phyloP scores from a whole-genome alignment of 1,140 invertebrate species.

The Leptinotarsa lineolata region DNA sequence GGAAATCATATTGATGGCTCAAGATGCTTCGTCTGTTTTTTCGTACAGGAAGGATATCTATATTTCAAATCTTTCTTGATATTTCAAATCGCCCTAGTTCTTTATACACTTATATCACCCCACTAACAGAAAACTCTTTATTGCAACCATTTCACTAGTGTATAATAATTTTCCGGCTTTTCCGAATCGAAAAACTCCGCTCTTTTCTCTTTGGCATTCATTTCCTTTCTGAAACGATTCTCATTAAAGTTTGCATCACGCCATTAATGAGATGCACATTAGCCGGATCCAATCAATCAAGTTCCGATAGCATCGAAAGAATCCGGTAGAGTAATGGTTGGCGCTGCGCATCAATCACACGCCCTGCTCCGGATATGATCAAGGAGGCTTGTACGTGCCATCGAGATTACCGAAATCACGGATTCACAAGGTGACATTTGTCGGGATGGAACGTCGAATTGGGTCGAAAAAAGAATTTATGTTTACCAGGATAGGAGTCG shows the following conservation, averaged over 20 bases:
- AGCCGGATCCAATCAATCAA: constrained; percentile 45
- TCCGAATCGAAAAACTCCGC: too few relatives aligned
- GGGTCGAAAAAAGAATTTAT: neutral
- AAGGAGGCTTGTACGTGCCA: constrained; percentile 5
- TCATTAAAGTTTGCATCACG: constrained; percentile 35
- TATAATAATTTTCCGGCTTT: too few relatives aligned
- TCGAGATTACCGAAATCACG: neutral
- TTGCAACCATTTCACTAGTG: too few relatives aligned
- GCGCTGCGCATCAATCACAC: constrained; percentile 37
- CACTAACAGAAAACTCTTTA: too few relatives aligned
- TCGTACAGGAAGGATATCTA: too few relatives aligned
- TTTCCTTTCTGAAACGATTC: constrained; percentile 35
- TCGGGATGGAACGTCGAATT: neutral
- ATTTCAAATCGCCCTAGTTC: too few relatives aligned
- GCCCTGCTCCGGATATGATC: constrained; percentile 7
- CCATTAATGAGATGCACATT: constrained; percentile 46
- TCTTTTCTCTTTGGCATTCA: neutral
- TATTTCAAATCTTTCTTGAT: too few relatives aligned
- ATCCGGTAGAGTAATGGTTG: constrained; percentile 13
- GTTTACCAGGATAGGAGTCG: too few relatives aligned
- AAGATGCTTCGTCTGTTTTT: too few relatives aligned
- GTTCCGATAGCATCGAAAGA: constrained; percentile 38
- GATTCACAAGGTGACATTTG: neutral
- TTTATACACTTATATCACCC: too few relatives aligned
- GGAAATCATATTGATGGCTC: too few relatives aligned